Evolutionary conservation across 2,113 vertebrate genomes (phyloP).

Genomic region (Malurus alboscapulatus): DNA sequence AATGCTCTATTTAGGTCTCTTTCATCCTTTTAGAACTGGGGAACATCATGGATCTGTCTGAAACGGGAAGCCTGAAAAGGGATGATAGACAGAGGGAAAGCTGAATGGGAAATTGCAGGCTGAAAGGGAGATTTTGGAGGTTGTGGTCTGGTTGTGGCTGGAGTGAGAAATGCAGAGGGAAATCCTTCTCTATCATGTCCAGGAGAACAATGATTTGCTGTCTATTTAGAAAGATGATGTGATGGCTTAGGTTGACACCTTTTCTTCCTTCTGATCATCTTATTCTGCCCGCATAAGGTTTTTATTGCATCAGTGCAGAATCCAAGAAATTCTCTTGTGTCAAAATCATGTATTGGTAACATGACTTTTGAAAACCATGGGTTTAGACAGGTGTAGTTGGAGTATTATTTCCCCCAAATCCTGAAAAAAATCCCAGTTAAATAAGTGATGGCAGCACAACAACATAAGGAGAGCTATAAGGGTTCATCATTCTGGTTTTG

Average conservation of each 20-base stretch:
- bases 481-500: neutral
- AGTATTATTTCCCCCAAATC: neutral
- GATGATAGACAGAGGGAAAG: neutral
- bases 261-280: neutral
- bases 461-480: neutral
- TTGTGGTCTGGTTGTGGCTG: neutral
- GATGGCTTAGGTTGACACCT: neutral
- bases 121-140: neutral
- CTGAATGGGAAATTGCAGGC: neutral
- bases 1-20: neutral
- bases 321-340: neutral
- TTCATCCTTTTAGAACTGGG: neutral
- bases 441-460: neutral
- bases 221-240: neutral
- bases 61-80: neutral
- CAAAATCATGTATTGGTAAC: neutral
- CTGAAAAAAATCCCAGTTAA: neutral
- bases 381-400: neutral
- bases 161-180: neutral
- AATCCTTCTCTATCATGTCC: neutral
- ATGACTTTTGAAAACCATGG: neutral
- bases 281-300: neutral
- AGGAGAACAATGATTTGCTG: neutral
- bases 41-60: neutral
- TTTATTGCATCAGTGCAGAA: neutral